Percentiles rank a stretch among this genome's conserved stretches.
Evolutionary conservation across 2,888 invertebrate species (phyloP).

Genomic region (Volucella inanis): DNA sequence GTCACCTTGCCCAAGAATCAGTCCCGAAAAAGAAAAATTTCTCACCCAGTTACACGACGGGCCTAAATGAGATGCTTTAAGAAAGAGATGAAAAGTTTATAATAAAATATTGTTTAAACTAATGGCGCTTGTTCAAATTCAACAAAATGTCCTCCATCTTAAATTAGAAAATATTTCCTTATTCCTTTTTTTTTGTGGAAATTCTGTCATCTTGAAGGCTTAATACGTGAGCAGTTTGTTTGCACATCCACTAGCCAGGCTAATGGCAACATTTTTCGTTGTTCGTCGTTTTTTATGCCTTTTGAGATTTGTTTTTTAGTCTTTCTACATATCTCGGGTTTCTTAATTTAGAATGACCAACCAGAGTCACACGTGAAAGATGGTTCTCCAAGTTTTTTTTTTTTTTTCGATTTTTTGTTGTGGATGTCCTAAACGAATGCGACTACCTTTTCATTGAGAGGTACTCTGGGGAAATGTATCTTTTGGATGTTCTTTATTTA

Average conservation of each 20-base stretch:
- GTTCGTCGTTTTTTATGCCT: conserved; percentile 41
- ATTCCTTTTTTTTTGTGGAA: conserved; percentile 25
- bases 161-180: conserved; percentile 6
- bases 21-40: conserved; percentile 9
- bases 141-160: conserved; percentile 4
- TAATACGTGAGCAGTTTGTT: conserved; percentile 50
- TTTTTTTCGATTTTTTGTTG: not conserved
- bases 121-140: conserved; percentile 34
- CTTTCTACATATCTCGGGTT: conserved; percentile 47
- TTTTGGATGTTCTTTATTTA: not conserved
- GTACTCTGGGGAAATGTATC: conserved; percentile 45
- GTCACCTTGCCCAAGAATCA: conserved; percentile 16
- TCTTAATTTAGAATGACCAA: conserved; percentile 66
- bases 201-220: conserved; percentile 68
- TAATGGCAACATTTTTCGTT: conserved; percentile 44
- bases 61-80: not conserved
- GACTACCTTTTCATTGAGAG: conserved; percentile 39
- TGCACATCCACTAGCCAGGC: conserved; percentile 46
- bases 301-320: conserved; percentile 34
- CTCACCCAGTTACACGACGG: conserved; percentile 4
- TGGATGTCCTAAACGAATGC: conserved; percentile 14
- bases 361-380: conserved; percentile 68
- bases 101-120: not conserved
- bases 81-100: not conserved
- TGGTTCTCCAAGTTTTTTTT: conserved; percentile 50